phyloP scores from a whole-genome alignment of 2,797 vertebrate species.

The Anolis apletophallus region DNA sequence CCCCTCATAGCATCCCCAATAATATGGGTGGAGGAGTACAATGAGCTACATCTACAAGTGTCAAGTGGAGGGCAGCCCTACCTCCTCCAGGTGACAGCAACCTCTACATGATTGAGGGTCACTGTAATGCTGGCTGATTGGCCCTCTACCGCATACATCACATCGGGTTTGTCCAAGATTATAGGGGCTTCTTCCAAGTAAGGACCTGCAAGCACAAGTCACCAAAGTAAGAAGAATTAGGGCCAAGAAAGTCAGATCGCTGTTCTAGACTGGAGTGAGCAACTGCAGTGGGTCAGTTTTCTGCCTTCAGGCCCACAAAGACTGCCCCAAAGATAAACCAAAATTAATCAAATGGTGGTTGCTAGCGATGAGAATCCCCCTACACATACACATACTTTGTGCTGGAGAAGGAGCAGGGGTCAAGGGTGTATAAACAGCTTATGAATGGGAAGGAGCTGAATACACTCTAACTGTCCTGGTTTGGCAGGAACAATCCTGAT shows the following conservation, averaged over 20 bases:
- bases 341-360: too few relatives aligned
- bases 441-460: too few relatives aligned
- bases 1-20: neutral
- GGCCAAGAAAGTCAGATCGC: fast-evolving
- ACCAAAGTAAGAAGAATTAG: neutral
- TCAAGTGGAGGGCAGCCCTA: conserved; percentile 56
- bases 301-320: neutral
- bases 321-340: too few relatives aligned
- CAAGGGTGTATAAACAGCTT: too few relatives aligned
- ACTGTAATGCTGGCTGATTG: conserved; percentile 87
- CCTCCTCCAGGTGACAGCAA: conserved; percentile 91
- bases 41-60: neutral
- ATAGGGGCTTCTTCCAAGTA: conserved; percentile 89
- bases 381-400: too few relatives aligned
- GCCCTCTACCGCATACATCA: conserved; percentile 92
- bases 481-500: too few relatives aligned
- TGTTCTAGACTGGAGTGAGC: neutral
- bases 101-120: conserved; percentile 94
- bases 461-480: too few relatives aligned
- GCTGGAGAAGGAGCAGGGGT: too few relatives aligned
- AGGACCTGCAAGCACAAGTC: conserved; percentile 79
- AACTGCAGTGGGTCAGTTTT: too few relatives aligned
- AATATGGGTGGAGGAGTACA: neutral
- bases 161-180: conserved; percentile 91
- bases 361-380: too few relatives aligned